Evolutionary conservation across 2,113 vertebrate species (phyloP).

Genomic region (Tor tambroides): DNA sequence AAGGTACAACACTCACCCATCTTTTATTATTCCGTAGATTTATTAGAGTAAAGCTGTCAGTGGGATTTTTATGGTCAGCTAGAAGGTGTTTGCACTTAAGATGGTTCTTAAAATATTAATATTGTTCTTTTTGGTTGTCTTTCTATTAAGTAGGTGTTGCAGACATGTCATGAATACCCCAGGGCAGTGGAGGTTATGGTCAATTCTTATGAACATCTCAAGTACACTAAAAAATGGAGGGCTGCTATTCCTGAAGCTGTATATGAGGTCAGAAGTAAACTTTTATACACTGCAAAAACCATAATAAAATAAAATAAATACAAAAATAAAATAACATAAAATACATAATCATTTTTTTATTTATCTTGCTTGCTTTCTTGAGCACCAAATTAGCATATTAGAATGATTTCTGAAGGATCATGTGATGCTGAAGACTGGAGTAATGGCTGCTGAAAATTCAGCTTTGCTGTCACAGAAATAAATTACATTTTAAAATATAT

Average conservation of each 20-base stretch:
- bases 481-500: not conserved
- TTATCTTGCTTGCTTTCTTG: not conserved
- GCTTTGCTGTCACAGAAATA: not conserved
- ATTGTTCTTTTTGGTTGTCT: not conserved
- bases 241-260: slow-evolving; percentile 83
- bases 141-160: slow-evolving; percentile 81
- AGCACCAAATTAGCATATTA: not conserved
- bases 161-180: slow-evolving; percentile 84
- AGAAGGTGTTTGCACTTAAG: not conserved
- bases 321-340: not conserved
- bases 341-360: not conserved
- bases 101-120: not conserved
- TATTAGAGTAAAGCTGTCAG: not conserved
- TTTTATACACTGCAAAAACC: not conserved
- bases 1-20: slow-evolving; percentile 77
- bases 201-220: slow-evolving; percentile 88
- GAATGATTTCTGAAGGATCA: not conserved
- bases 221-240: slow-evolving; percentile 85
- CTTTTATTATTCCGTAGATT: not conserved
- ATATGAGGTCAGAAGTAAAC: slow-evolving; percentile 79
- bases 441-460: not conserved
- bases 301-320: too few species aligned
- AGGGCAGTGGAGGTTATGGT: slow-evolving; percentile 85
- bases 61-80: not conserved
- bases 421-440: not conserved